phyloP scores from a whole-genome alignment of 2,888 invertebrate genomes.

The Alloplasta piceator region DNA sequence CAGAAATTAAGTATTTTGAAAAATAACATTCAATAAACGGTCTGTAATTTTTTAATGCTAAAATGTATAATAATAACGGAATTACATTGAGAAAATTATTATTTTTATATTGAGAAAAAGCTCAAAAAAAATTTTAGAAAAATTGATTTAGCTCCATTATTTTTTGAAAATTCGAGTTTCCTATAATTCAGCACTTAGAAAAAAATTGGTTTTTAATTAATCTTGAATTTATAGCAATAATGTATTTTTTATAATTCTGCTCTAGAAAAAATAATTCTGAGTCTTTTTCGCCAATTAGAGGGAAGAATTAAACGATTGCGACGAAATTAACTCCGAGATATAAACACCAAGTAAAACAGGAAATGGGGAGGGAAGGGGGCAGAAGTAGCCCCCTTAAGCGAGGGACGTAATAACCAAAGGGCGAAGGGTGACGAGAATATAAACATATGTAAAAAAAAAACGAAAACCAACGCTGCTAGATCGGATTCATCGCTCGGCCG shows the following conservation, averaged over 20 bases:
- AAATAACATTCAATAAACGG: too few species aligned
- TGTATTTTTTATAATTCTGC: background rate
- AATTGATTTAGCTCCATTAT: too few species aligned
- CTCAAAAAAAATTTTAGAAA: too few species aligned
- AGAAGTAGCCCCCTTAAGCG: conserved; percentile 4
- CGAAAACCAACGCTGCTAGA: conserved; percentile 32
- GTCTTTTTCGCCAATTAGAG: background rate
- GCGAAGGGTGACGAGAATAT: conserved; percentile 5
- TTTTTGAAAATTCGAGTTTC: too few species aligned
- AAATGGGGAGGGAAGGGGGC: background rate
- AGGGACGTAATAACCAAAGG: conserved; percentile 1
- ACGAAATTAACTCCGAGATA: background rate
- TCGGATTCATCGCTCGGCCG: conserved; percentile 30
- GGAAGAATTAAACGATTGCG: background rate
- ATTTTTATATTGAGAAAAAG: too few species aligned
- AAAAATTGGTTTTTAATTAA: too few species aligned
- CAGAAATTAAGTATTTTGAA: too few species aligned
- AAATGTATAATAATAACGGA: too few species aligned
- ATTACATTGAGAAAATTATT: too few species aligned
- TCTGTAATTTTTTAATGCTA: too few species aligned
- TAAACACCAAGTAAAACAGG: background rate
- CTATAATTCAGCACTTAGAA: too few species aligned
- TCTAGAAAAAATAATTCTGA: background rate
- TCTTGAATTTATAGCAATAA: too few species aligned
- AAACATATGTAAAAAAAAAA: background rate